These are phyloP conservation scores for Acromyrmex charruanus DNA, from an alignment of 1,140 invertebrate genomes.

Conservation along the genomic window DNA sequence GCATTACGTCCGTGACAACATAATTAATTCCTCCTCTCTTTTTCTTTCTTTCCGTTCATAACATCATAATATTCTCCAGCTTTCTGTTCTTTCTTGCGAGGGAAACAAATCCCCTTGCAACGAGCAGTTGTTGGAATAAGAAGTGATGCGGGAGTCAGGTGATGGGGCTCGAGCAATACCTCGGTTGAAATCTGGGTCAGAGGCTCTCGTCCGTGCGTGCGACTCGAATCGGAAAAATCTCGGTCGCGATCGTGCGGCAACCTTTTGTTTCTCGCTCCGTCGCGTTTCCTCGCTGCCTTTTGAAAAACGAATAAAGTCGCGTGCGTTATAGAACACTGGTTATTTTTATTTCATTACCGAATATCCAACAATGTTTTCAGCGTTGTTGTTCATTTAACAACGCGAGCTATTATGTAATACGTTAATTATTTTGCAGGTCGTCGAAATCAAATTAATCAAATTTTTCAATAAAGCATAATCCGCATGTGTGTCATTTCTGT, in stretches of 20 bases:
- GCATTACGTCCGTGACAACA: not conserved
- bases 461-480: not conserved
- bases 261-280: constrained; percentile 32
- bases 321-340: not conserved
- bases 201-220: constrained; percentile 62
- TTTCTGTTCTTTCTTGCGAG: not conserved
- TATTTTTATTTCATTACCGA: constrained; percentile 32
- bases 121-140: constrained; percentile 37
- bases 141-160: constrained; percentile 61
- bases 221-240: constrained; percentile 64
- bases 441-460: not conserved
- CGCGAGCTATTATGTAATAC: not conserved
- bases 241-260: constrained; percentile 23
- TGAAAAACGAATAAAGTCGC: constrained; percentile 1
- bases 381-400: constrained; percentile 22
- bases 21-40: constrained; percentile 14
- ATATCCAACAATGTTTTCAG: not conserved
- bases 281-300: not conserved
- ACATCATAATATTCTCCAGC: constrained; percentile 8
- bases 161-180: constrained; percentile 65
- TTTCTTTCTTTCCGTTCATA: constrained; percentile 21
- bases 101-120: constrained; percentile 2
- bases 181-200: constrained; percentile 67
- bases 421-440: not conserved
- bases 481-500: not conserved